Percentiles rank a stretch among this genome's conserved stretches.
These are phyloP conservation scores for Euphysa ruthae DNA, from an alignment of 30 jellyfish, hydroid and myxozoan species.

Conservation along the genomic window DNA sequence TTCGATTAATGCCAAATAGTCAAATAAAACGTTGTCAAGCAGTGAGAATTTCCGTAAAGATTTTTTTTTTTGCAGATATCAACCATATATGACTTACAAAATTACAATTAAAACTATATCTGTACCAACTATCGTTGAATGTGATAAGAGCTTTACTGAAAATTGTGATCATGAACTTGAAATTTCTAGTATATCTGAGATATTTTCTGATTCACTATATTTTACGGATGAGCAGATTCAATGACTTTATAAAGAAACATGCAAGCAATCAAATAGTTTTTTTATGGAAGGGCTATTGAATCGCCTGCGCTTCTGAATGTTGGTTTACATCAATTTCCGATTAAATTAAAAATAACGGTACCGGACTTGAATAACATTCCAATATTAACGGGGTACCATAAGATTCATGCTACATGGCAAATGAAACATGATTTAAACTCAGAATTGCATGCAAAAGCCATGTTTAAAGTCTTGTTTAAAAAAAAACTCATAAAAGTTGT, in stretches of 20 bases:
- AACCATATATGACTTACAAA: no score
- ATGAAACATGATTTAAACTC: not conserved
- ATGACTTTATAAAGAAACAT: not conserved
- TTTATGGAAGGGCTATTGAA: not conserved
- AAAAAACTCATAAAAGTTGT: not conserved
- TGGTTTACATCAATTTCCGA: not conserved
- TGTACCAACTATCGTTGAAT: not conserved
- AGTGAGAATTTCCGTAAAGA: no score
- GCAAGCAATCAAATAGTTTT: not conserved
- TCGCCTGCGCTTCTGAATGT: not conserved
- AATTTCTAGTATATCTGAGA: not conserved
- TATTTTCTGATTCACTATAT: not conserved
- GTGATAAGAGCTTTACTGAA: not conserved
- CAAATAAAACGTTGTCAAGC: no score
- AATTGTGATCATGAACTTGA: not conserved
- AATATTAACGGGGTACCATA: not conserved
- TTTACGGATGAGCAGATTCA: not conserved
- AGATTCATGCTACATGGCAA: not conserved
- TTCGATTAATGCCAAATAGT: no score
- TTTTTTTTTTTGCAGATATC: no score
- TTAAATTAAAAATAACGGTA: not conserved
- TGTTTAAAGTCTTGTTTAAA: not conserved
- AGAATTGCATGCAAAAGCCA: not conserved
- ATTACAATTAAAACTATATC: no score
- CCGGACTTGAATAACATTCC: not conserved